phyloP scores from a whole-genome alignment of 2,797 vertebrate genomes.

The Denticeps clupeoides region DNA sequence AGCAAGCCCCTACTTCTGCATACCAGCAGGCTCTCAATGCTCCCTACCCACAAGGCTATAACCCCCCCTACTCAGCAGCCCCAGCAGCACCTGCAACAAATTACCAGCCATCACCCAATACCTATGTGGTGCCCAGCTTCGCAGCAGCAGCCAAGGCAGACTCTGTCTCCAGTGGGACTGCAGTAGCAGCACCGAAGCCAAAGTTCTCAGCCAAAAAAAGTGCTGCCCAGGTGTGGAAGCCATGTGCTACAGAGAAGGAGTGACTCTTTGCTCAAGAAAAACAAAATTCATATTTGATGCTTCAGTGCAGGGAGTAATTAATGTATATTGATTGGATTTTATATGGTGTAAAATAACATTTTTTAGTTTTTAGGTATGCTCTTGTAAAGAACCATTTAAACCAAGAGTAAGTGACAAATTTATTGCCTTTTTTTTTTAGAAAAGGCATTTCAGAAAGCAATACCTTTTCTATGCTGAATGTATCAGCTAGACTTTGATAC shows the following conservation, averaged over 20 bases:
- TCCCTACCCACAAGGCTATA: conserved; percentile 29
- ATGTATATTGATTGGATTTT: too few species aligned
- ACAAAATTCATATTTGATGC: too few species aligned
- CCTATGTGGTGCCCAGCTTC: conserved; percentile 48
- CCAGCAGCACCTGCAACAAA: conserved; percentile 42
- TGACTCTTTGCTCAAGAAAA: conserved; percentile 3
- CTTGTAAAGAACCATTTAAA: neutral
- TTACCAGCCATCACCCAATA: conserved; percentile 56
- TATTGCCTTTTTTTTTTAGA: neutral
- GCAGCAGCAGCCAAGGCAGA: conserved; percentile 67
- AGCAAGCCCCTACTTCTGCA: conserved; percentile 23
- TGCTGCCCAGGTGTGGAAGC: conserved; percentile 94
- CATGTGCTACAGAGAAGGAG: conserved; percentile 39
- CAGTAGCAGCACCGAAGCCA: conserved; percentile 76
- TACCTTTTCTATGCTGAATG: neutral
- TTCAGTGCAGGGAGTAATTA: too few species aligned
- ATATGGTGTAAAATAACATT: too few species aligned
- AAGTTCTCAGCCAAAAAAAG: conserved; percentile 92
- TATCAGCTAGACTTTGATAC: neutral
- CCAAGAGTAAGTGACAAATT: neutral
- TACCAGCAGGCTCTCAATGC: conserved; percentile 24
- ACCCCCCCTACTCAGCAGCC: conserved; percentile 31
- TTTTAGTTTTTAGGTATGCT: too few species aligned
- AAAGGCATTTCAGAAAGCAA: neutral
- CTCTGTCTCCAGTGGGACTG: conserved; percentile 44